phyloP scores from a whole-genome alignment of 1,140 invertebrate species.

The Protaetia brevitarsis region DNA sequence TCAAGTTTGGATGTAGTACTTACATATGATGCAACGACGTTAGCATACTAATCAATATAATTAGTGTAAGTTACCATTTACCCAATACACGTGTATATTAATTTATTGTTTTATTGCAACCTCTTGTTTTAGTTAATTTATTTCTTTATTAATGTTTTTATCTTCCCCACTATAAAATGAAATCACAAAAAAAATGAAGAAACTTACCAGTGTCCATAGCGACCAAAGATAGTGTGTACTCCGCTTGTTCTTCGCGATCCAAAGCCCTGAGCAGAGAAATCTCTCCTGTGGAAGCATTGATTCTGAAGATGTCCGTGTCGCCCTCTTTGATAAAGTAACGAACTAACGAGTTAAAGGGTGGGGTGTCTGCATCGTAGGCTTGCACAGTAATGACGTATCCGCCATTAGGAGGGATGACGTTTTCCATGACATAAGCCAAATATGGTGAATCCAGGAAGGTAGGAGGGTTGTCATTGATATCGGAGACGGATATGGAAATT shows the following conservation, averaged over 20 bases:
- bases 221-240: slow-evolving; percentile 80
- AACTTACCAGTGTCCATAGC: slow-evolving; percentile 90
- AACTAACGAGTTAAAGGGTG: slow-evolving; percentile 83
- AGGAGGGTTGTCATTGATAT: slow-evolving; percentile 94
- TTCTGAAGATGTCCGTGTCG: slow-evolving; percentile 80
- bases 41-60: no score
- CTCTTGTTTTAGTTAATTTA: not conserved
- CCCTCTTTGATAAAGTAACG: slow-evolving; percentile 91
- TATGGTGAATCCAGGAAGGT: slow-evolving; percentile 90
- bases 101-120: no score
- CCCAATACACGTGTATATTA: no score
- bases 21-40: no score
- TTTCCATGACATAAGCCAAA: slow-evolving; percentile 89
- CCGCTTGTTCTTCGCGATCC: slow-evolving; percentile 77
- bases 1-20: no score
- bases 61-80: no score
- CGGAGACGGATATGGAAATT: slow-evolving; percentile 70
- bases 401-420: slow-evolving; percentile 71
- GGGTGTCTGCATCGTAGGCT: slow-evolving; percentile 87
- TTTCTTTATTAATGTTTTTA: no score
- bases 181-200: not conserved
- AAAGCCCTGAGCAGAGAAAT: slow-evolving; percentile 76
- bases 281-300: slow-evolving; percentile 85
- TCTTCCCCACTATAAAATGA: not conserved
- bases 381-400: slow-evolving; percentile 77